Evolutionary conservation across 2,113 vertebrate genomes (phyloP).

Genomic region (Gymnobelideus leadbeateri): DNA sequence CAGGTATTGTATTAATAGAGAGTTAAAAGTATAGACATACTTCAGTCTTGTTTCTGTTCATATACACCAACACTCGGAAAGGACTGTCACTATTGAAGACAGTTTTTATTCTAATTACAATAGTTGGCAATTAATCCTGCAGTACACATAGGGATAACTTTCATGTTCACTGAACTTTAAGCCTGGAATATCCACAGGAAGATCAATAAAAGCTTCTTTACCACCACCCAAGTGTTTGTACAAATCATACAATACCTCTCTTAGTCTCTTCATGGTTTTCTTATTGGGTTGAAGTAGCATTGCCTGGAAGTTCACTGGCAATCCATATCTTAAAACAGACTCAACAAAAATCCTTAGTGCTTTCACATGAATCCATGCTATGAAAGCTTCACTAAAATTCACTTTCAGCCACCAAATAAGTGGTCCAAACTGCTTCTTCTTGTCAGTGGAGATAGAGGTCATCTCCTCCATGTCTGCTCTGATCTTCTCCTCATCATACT

Average conservation of each 20-base stretch:
- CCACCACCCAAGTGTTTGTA: neutral
- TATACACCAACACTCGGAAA: slow-evolving; percentile 76
- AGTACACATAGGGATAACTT: slow-evolving; percentile 96
- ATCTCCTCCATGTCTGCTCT: slow-evolving; percentile 99
- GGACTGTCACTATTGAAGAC: slow-evolving; percentile 33
- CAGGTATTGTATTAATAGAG: slow-evolving; percentile 83
- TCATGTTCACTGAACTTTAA: slow-evolving; percentile 95
- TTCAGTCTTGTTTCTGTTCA: slow-evolving; percentile 81
- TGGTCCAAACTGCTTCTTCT: slow-evolving; percentile 96
- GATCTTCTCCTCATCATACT: slow-evolving; percentile 98
- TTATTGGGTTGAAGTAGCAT: neutral
- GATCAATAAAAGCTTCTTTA: neutral
- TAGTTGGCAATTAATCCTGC: slow-evolving; percentile 96
- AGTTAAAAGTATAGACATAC: slow-evolving; percentile 77
- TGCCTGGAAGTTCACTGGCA: neutral
- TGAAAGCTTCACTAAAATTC: neutral
- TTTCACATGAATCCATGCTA: neutral
- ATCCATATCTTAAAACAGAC: neutral
- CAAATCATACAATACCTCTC: neutral
- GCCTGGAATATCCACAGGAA: slow-evolving; percentile 93
- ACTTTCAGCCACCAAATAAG: neutral
- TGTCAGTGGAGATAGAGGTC: slow-evolving; percentile 96
- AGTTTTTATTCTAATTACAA: slow-evolving; percentile 92
- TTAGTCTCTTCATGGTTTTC: neutral
- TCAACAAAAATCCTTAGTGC: neutral